Conservation (phyloP, 1,140 invertebrate genomes). For the Drosophila persimilis region DNA sequence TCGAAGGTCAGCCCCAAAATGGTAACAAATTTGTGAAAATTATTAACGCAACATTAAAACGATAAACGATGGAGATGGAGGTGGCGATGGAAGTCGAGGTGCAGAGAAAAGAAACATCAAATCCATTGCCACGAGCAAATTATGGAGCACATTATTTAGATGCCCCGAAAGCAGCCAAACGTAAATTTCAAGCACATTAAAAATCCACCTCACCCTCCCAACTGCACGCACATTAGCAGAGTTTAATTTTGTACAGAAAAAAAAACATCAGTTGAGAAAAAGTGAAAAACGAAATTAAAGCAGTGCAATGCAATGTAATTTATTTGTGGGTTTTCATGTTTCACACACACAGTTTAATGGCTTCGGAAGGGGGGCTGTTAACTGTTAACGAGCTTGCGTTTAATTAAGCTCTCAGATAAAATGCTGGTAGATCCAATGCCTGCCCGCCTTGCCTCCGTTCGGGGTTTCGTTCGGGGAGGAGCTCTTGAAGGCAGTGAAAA, state of each 20-base stretch:
- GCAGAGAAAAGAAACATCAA: constrained; percentile 61
- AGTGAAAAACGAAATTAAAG: constrained; percentile 46
- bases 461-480: no score
- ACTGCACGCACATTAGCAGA: constrained; percentile 69
- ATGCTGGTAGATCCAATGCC: constrained; percentile 3
- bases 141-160: constrained; percentile 58
- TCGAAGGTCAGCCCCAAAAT: constrained; percentile 31
- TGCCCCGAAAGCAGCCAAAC: constrained; percentile 53
- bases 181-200: constrained; percentile 52
- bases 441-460: constrained; percentile 5
- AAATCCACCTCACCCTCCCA: constrained; percentile 24
- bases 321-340: constrained; percentile 55
- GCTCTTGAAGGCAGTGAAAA: constrained; percentile 52
- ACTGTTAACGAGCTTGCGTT: constrained; percentile 68
- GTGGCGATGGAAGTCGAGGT: no score
- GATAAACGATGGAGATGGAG: not conserved
- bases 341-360: constrained; percentile 61
- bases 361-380: constrained; percentile 43
- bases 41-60: constrained; percentile 19
- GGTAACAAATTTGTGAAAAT: constrained; percentile 53
- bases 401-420: constrained; percentile 71
- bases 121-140: constrained; percentile 67
- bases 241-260: constrained; percentile 52
- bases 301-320: constrained; percentile 67
- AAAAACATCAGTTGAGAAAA: constrained; percentile 3